Conservation (phyloP, 2,888 invertebrate genomes). For the Erannis defoliaria region DNA sequence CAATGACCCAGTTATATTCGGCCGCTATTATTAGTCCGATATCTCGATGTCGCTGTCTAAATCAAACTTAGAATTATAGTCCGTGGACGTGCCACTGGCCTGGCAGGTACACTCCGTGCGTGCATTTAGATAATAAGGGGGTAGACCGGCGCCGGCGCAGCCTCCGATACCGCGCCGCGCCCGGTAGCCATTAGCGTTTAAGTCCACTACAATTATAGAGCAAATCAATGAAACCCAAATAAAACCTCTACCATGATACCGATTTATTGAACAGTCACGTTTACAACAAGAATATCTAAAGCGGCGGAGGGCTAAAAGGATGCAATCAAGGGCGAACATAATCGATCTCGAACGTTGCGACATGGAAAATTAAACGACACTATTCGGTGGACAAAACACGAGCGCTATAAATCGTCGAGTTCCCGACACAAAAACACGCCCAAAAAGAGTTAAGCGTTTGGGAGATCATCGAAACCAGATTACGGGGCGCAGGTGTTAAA, state of each 20-base stretch:
- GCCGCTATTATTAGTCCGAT: slow-evolving; percentile 32
- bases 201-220: slow-evolving; percentile 63
- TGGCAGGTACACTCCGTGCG: slow-evolving; percentile 57
- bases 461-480: slow-evolving; percentile 85
- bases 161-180: slow-evolving; percentile 55
- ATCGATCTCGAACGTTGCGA: slow-evolving; percentile 78
- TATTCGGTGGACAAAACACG: slow-evolving; percentile 75
- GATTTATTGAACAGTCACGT: slow-evolving; percentile 35
- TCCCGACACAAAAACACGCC: slow-evolving; percentile 72
- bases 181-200: slow-evolving; percentile 76
- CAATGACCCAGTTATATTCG: slow-evolving; percentile 24
- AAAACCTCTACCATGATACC: slow-evolving; percentile 36
- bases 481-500: slow-evolving; percentile 86
- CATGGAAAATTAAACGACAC: slow-evolving; percentile 82
- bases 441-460: slow-evolving; percentile 86
- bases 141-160: slow-evolving; percentile 53
- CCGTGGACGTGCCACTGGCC: slow-evolving; percentile 48
- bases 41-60: slow-evolving; percentile 37
- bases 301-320: slow-evolving; percentile 38
- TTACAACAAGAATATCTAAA: slow-evolving; percentile 24
- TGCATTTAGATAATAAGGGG: slow-evolving; percentile 69
- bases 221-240: slow-evolving; percentile 48
- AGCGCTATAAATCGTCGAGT: slow-evolving; percentile 77
- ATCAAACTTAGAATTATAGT: slow-evolving; percentile 45
- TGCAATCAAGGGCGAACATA: slow-evolving; percentile 73